phyloP scores from a whole-genome alignment of 2,113 vertebrate genomes.

The Connochaetes taurinus region DNA sequence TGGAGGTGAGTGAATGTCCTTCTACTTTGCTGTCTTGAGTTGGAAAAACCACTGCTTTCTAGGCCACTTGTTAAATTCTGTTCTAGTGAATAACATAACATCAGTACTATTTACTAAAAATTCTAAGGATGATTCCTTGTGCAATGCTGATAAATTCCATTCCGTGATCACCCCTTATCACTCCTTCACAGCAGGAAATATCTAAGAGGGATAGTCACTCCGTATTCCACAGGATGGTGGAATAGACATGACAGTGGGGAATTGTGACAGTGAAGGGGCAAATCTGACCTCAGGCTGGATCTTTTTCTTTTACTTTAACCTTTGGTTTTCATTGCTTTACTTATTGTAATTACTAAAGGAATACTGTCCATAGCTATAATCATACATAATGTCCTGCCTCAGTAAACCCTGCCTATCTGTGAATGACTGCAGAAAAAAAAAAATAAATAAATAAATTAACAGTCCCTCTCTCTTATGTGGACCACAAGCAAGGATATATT shows the following conservation, averaged over 20 bases:
- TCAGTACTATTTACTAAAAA: background rate
- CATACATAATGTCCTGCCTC: background rate
- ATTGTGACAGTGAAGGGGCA: background rate
- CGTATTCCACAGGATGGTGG: background rate
- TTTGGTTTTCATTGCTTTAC: background rate
- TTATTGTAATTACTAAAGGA: background rate
- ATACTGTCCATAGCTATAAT: background rate
- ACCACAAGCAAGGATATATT: background rate
- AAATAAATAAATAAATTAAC: background rate
- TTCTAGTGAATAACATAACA: background rate
- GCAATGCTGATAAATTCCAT: background rate
- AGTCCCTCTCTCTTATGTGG: background rate
- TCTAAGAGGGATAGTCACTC: background rate
- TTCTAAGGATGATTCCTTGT: background rate
- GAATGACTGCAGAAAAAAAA: background rate
- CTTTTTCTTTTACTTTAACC: background rate
- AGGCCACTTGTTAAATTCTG: background rate
- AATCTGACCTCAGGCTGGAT: background rate
- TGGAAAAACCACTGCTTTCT: background rate
- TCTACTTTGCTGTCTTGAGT: background rate
- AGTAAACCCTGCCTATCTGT: background rate
- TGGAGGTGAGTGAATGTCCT: background rate
- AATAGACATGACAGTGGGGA: background rate
- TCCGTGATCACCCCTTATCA: background rate
- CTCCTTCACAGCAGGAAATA: background rate